These are phyloP conservation scores for Clivina fossor DNA, from an alignment of 2,888 invertebrate genomes.

Conservation along the genomic window DNA sequence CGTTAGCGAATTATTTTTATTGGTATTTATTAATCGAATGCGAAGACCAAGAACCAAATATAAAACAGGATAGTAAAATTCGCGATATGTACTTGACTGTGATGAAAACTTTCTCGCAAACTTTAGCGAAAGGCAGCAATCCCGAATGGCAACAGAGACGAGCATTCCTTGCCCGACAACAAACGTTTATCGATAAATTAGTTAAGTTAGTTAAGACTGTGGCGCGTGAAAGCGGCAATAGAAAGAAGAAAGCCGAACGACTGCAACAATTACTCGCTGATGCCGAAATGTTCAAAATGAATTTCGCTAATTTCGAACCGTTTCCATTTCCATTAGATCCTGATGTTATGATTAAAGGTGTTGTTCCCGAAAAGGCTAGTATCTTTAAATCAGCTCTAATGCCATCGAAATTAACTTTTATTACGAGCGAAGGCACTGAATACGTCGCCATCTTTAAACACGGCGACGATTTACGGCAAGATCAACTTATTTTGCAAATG, in stretches of 20 bases:
- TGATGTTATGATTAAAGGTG: constrained; percentile 81
- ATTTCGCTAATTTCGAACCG: constrained; percentile 88
- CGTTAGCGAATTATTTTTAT: constrained; percentile 93
- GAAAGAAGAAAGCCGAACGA: constrained; percentile 89
- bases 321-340: constrained; percentile 96
- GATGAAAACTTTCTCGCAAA: constrained; percentile 80
- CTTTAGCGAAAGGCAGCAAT: constrained; percentile 68
- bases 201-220: constrained; percentile 86
- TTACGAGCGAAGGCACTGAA: constrained; percentile 76
- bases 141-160: constrained; percentile 73
- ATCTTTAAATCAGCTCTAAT: constrained; percentile 96
- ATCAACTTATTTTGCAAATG: constrained; percentile 96
- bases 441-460: constrained; percentile 97
- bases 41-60: constrained; percentile 77
- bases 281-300: constrained; percentile 77
- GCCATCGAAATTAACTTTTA: constrained; percentile 90
- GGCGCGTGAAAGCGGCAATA: constrained; percentile 85
- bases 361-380: constrained; percentile 85
- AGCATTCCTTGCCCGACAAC: constrained; percentile 79
- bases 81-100: constrained; percentile 88
- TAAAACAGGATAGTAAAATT: constrained; percentile 69
- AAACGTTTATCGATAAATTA: constrained; percentile 87
- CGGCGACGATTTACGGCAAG: constrained; percentile 96
- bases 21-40: constrained; percentile 96
- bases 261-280: constrained; percentile 82